Conservation (phyloP, 92 coral and sea anemone genomes). For the Parazoanthus darwini region DNA sequence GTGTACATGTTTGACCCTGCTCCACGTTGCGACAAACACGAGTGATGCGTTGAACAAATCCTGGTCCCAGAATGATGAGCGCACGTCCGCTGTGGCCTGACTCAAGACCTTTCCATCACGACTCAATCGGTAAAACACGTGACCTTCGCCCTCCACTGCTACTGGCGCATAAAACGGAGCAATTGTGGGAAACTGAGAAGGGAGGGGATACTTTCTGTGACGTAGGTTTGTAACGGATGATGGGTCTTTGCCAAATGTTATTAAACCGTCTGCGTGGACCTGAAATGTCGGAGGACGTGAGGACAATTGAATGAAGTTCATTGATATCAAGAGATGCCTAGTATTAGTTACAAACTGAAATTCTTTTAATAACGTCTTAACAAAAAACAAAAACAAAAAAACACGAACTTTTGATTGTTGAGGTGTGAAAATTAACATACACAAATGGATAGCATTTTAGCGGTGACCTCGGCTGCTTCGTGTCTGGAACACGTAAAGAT, state of each 20-base stretch:
- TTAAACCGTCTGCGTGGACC: constrained; percentile 82
- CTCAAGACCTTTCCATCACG: constrained; percentile 48
- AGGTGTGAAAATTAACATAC: not conserved
- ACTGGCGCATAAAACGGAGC: constrained; percentile 80
- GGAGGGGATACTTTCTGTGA: constrained; percentile 70
- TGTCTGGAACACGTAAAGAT: no score
- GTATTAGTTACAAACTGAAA: not conserved
- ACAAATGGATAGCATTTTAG: not conserved
- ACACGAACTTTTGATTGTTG: no score
- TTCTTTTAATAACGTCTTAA: not conserved
- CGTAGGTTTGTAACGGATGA: constrained; percentile 18
- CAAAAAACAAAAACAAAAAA: not conserved
- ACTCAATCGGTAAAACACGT: constrained; percentile 71
- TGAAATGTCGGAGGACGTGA: constrained; percentile 13
- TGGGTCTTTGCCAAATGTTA: constrained; percentile 64
- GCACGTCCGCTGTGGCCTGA: constrained; percentile 76
- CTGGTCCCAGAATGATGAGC: constrained; percentile 62
- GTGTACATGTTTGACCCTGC: constrained; percentile 57
- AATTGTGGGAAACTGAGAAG: constrained; percentile 57
- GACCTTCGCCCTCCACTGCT: constrained; percentile 38
- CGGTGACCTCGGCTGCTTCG: not conserved
- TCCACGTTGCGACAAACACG: constrained; percentile 88
- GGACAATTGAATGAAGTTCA: not conserved
- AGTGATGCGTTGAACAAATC: constrained; percentile 65
- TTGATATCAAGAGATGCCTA: not conserved